Evolutionary conservation across 2,113 vertebrate species (phyloP), one percentile per base, ranked within the genome.

Genomic region (Epinephelus moara): DNA sequence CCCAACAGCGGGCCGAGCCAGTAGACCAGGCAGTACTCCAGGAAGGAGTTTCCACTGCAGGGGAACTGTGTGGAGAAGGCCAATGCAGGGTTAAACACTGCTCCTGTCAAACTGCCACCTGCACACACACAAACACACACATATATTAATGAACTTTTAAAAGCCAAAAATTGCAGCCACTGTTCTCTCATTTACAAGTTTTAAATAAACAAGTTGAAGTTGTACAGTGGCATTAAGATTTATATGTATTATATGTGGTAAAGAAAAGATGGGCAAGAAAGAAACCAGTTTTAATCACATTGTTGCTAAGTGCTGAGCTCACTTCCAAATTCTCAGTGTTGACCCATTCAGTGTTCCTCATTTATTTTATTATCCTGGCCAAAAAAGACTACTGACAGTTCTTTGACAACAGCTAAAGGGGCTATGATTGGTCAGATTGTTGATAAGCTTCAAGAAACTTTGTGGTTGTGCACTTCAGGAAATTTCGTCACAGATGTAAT

Each of bases 51-150:
- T n/a, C 96, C 96, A 80, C 95, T 96, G 92, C 98, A 99, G 75
- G 85, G 72, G 85, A 98, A 95, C 81, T 97, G 96, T 6, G 97
- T 95, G 45, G 97, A 97, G 89, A 97, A 97, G 59, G 98, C 98
- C 94, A 99, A 6, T 0, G 96, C 97, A 3, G 98, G 98, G 85
- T 99, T 99, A 82, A 97, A 98, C 85, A 99, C 93, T 0, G 98
- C 98, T 88, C 98, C 98, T 0, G 98, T 98, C 70, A 95, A 77
- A 56, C 93, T 91, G 70, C 97, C 97, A 90, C 97, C 97, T 99
- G 92, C 15, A 95, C 4, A 78, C 52, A 89, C 77, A 82, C 19
- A 68, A 27, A 70, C 15, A 70, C 15, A 78, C 53, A n/a, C 49
- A 74, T 60, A 70, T 21, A 67, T 50, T 13, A 14, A 49, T 50